Conservation (phyloP, 1,140 invertebrate genomes). For the Bombus pascuorum region DNA sequence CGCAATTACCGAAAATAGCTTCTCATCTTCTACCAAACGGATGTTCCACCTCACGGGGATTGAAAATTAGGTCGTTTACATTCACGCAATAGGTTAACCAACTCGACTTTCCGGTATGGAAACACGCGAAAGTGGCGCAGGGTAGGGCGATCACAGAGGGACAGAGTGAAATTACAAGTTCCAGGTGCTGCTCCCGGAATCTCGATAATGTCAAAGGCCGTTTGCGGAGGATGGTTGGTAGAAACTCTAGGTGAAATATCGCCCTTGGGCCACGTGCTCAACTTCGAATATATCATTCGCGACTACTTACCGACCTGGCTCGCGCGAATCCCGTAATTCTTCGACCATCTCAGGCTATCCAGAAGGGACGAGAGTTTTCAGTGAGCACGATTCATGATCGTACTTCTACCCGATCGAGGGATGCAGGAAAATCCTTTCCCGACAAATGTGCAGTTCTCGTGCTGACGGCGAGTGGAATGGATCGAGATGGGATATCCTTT, state of each 20-base stretch:
- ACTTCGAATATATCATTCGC: conserved; percentile 72
- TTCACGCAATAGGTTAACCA: background rate
- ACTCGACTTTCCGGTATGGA: background rate
- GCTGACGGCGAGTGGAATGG: conserved; percentile 39
- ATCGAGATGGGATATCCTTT: conserved; percentile 45
- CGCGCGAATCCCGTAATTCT: conserved; percentile 56
- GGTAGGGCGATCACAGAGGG: background rate
- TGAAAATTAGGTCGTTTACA: background rate
- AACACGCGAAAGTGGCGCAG: too few species aligned
- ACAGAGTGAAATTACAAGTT: conserved; percentile 62
- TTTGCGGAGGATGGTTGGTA: conserved; percentile 17
- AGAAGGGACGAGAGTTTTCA: conserved; percentile 32
- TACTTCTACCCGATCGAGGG: conserved; percentile 23
- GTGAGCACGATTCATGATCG: conserved; percentile 41
- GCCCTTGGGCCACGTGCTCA: conserved; percentile 59
- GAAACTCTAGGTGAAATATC: conserved; percentile 68
- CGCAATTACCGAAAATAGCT: background rate
- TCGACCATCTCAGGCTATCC: conserved; percentile 37
- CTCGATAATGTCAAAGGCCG: conserved; percentile 68
- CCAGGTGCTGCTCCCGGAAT: conserved; percentile 61
- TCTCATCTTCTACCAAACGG: background rate
- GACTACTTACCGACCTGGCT: conserved; percentile 66
- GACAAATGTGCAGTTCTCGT: conserved; percentile 52
- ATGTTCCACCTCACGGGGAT: background rate
- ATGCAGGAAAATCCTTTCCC: conserved; percentile 40